A percentile compares a stretch with the other conserved stretches of the same genome.
These are phyloP conservation scores for Pocillopora meandrina DNA, from an alignment of 92 coral and sea anemone species.

Conservation along the genomic window DNA sequence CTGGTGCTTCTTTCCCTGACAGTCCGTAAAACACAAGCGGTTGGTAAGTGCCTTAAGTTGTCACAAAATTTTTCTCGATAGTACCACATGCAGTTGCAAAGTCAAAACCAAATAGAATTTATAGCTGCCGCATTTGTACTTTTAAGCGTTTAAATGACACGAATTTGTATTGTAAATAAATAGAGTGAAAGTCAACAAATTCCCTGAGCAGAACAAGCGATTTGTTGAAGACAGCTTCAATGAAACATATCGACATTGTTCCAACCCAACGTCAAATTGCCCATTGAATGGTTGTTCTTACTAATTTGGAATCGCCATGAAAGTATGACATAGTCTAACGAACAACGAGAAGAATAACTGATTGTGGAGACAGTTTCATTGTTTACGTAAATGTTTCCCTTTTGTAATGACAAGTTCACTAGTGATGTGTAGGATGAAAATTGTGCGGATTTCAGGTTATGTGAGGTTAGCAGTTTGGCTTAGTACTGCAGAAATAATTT, in stretches of 20 bases:
- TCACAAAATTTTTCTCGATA: background rate
- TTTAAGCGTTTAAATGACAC: background rate
- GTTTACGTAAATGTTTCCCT: too few species aligned
- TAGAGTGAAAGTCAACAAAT: background rate
- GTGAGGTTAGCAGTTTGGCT: too few species aligned
- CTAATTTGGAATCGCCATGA: too few species aligned
- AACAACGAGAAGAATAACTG: too few species aligned
- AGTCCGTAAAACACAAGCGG: constrained; percentile 19
- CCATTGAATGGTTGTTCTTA: too few species aligned
- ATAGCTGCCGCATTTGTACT: background rate
- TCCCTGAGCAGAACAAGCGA: background rate
- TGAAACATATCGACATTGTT: background rate
- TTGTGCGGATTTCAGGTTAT: too few species aligned
- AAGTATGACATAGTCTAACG: too few species aligned
- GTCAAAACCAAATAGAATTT: background rate
- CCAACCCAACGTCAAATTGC: too few species aligned
- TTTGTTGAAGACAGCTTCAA: background rate
- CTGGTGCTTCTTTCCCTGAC: constrained; percentile 8
- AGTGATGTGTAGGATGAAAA: too few species aligned
- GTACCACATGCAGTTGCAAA: background rate
- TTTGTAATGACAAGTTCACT: too few species aligned
- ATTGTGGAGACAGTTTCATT: too few species aligned
- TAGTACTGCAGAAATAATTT: too few species aligned
- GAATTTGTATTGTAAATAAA: background rate
- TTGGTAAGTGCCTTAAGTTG: constrained; percentile 15